A percentile compares a stretch with the other conserved stretches of the same genome.
Evolutionary conservation across 1,140 invertebrate species (phyloP).

Genomic region (Drosophila eugracilis): DNA sequence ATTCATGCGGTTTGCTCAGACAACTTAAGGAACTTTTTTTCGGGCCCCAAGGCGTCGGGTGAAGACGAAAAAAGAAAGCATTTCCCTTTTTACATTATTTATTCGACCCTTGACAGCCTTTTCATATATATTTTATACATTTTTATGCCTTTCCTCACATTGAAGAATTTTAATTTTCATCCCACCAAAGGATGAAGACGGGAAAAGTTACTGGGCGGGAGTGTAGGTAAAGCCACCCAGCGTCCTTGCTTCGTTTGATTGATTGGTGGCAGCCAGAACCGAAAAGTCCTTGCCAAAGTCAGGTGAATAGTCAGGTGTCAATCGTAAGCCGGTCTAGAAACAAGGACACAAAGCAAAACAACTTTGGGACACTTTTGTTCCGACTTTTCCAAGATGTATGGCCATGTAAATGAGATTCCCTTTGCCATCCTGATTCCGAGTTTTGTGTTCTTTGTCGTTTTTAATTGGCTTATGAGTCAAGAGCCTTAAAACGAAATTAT

Average conservation of each 20-base stretch:
- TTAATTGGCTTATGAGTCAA: slow-evolving; percentile 49
- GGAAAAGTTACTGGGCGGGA: not conserved
- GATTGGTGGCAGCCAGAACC: slow-evolving; percentile 35
- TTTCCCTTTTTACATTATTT: slow-evolving; percentile 55
- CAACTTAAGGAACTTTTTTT: slow-evolving; percentile 40
- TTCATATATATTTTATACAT: slow-evolving; percentile 55
- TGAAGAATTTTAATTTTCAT: slow-evolving; percentile 48
- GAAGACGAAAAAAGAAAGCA: slow-evolving; percentile 28
- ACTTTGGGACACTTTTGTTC: slow-evolving; percentile 10
- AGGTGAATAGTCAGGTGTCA: slow-evolving; percentile 56
- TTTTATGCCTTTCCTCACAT: slow-evolving; percentile 49
- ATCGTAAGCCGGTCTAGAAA: slow-evolving; percentile 29
- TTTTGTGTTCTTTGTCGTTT: slow-evolving; percentile 22
- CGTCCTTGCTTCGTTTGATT: slow-evolving; percentile 46
- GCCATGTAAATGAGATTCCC: slow-evolving; percentile 38
- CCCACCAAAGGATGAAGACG: slow-evolving; percentile 17
- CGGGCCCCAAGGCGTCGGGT: slow-evolving; percentile 8
- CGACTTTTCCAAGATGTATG: slow-evolving; percentile 33
- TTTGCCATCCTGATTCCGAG: slow-evolving; percentile 2
- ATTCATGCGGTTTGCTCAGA: slow-evolving; percentile 35
- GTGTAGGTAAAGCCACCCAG: not conserved
- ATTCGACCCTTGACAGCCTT: slow-evolving; percentile 55
- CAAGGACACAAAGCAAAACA: not conserved
- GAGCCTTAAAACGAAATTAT: slow-evolving; percentile 41
- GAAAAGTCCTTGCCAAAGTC: slow-evolving; percentile 37